Evolutionary conservation across 2,113 vertebrate genomes (phyloP).

Genomic region (Cynocephalus volans): DNA sequence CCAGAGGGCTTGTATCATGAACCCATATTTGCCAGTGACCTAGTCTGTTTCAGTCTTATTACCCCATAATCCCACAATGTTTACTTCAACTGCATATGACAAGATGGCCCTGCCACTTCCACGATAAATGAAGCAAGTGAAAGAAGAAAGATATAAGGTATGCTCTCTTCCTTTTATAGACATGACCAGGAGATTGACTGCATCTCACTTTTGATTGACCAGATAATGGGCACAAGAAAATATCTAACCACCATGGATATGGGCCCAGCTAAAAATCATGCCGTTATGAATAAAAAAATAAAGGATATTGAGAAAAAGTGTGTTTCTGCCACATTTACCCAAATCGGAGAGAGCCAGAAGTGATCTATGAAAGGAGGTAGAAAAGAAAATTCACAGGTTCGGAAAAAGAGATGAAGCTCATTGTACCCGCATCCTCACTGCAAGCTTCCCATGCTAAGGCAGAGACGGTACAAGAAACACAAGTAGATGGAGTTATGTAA

Average conservation of each 20-base stretch:
- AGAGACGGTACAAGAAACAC: background rate
- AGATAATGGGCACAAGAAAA: background rate
- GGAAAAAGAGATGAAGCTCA: background rate
- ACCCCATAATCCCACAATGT: background rate
- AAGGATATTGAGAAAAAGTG: background rate
- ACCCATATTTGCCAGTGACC: background rate
- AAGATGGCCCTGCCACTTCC: background rate
- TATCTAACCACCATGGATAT: background rate
- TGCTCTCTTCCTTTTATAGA: background rate
- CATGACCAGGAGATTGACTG: background rate
- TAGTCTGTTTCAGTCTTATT: background rate
- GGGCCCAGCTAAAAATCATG: background rate
- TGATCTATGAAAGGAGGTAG: background rate
- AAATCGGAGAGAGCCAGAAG: background rate
- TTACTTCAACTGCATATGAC: too few relatives aligned
- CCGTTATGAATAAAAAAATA: background rate
- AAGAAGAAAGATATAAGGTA: background rate
- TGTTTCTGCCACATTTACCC: background rate
- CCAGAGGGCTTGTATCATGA: background rate
- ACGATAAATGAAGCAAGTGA: background rate
- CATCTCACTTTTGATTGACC: background rate
- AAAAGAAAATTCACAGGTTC: background rate
- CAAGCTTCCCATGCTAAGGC: background rate
- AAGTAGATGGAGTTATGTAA: background rate
- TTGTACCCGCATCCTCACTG: rapidly evolving